Evolutionary conservation across 2,888 invertebrate genomes (phyloP).

Genomic region (Octonoba sinensis): DNA sequence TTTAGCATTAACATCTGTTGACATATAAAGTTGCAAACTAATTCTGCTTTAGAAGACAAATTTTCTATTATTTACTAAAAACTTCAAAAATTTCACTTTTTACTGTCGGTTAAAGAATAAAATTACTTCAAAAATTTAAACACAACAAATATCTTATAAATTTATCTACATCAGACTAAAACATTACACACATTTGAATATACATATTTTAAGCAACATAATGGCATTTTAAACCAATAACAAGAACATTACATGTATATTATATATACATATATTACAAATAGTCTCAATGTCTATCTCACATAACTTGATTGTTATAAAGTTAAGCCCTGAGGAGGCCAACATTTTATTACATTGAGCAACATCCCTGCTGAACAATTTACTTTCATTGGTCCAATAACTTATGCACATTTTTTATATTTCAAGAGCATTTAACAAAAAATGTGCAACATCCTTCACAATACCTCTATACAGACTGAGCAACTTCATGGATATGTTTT

Average conservation of each 20-base stretch:
- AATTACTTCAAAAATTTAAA: conserved; percentile 22
- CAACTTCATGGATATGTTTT: conserved; percentile 63
- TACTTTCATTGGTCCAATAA: conserved; percentile 40
- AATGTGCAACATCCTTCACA: conserved; percentile 41
- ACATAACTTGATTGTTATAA: conserved; percentile 59
- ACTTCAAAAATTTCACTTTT: conserved; percentile 15
- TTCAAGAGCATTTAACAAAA: conserved; percentile 11
- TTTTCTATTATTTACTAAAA: conserved; percentile 19
- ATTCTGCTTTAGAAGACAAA: background rate
- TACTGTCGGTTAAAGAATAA: conserved; percentile 17
- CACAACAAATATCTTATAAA: conserved; percentile 41
- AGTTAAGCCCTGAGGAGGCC: conserved; percentile 46
- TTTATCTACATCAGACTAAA: conserved; percentile 54
- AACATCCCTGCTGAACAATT: conserved; percentile 35
- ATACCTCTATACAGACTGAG: conserved; percentile 60
- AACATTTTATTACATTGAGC: conserved; percentile 55
- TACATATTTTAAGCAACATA: conserved; percentile 55
- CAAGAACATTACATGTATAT: conserved; percentile 48
- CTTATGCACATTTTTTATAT: conserved; percentile 2
- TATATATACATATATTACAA: conserved; percentile 61
- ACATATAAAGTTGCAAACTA: conserved; percentile 20
- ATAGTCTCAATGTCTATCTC: conserved; percentile 40
- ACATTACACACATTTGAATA: conserved; percentile 45
- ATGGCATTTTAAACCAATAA: conserved; percentile 54
- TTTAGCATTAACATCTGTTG: conserved; percentile 12